Percentiles rank a stretch among this genome's conserved stretches.
Evolutionary conservation across 2,113 vertebrate genomes (phyloP).

Genomic region (Alces alces): DNA sequence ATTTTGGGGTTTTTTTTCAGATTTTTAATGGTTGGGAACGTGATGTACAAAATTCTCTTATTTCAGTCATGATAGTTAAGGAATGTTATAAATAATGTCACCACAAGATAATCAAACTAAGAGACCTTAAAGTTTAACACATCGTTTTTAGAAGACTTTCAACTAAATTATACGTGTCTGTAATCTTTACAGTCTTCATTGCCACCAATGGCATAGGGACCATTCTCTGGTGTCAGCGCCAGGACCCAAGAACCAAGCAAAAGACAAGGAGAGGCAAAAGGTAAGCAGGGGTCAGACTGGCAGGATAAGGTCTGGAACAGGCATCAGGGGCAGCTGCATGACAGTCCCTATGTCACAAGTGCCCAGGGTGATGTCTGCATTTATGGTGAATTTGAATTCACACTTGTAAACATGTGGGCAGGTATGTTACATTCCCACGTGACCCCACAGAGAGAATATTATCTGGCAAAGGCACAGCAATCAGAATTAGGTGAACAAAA

Average conservation of each 20-base stretch:
- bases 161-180: not conserved
- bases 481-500: not conserved
- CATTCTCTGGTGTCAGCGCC: not conserved
- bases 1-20: not conserved
- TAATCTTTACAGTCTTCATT: not conserved
- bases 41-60: not conserved
- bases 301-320: not conserved
- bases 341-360: not conserved
- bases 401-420: not conserved
- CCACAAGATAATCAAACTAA: not conserved
- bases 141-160: not conserved
- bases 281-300: not conserved
- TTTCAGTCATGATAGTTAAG: not conserved
- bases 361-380: not conserved
- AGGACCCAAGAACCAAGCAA: not conserved
- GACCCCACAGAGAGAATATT: not conserved
- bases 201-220: not conserved
- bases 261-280: not conserved
- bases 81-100: not conserved
- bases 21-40: not conserved
- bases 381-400: not conserved
- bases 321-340: not conserved
- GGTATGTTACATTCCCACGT: not conserved
- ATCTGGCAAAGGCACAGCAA: not conserved
- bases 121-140: not conserved